A percentile compares a stretch with the other conserved stretches of the same genome.
Evolutionary conservation across 2,113 vertebrate genomes (phyloP).

Genomic region (Colaptes auratus): DNA sequence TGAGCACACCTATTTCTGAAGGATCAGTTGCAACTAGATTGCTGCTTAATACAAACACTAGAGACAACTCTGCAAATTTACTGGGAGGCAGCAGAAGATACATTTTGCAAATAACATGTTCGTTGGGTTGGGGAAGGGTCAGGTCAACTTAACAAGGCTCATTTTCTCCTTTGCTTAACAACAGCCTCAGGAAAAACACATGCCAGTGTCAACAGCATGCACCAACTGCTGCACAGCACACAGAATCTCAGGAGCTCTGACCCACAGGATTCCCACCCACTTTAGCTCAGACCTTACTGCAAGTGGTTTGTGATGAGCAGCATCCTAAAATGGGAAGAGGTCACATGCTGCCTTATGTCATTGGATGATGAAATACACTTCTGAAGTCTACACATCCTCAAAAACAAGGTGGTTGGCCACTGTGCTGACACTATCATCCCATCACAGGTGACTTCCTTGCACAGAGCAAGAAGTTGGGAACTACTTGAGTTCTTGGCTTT

Average conservation of each 20-base stretch:
- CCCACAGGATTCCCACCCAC: background rate
- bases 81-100: background rate
- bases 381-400: background rate
- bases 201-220: background rate
- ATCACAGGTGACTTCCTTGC: background rate
- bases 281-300: background rate
- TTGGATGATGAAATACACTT: background rate
- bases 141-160: background rate
- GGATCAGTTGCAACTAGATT: background rate
- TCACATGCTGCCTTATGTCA: background rate
- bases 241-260: background rate
- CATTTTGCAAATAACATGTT: background rate
- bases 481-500: background rate
- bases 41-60: background rate
- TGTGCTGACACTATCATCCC: fast-evolving
- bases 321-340: background rate
- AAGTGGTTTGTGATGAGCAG: background rate
- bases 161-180: background rate
- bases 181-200: background rate
- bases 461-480: background rate
- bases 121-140: background rate
- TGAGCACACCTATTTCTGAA: background rate
- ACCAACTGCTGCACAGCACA: background rate
- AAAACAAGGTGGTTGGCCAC: background rate
- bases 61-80: background rate